Conservation (phyloP, 2,113 vertebrate species). For the Sprattus sprattus region DNA sequence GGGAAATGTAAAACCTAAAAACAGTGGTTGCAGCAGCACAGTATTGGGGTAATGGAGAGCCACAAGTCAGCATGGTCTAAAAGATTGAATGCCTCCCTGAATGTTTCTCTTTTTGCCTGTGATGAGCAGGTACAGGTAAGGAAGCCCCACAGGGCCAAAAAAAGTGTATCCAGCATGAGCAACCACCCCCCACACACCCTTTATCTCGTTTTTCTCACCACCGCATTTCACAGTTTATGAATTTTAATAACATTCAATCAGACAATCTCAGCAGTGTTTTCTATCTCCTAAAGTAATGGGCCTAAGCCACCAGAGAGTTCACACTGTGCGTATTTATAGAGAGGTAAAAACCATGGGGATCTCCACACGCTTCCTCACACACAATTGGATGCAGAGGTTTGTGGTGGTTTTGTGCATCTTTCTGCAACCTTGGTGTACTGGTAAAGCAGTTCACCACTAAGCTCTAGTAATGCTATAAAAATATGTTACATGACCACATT, state of each 20-base stretch:
- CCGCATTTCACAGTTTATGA: slow-evolving; percentile 57
- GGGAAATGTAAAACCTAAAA: background rate
- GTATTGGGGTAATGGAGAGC: background rate
- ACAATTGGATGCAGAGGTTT: background rate
- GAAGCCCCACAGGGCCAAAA: slow-evolving; percentile 35
- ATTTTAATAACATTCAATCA: slow-evolving; percentile 56
- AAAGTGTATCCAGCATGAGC: background rate
- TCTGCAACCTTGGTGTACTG: background rate
- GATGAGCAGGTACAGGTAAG: slow-evolving; percentile 27
- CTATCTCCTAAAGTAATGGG: slow-evolving; percentile 52
- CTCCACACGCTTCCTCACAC: slow-evolving; percentile 2
- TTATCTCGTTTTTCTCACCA: slow-evolving; percentile 23
- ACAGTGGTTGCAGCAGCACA: background rate
- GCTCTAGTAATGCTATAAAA: background rate
- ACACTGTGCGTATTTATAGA: slow-evolving; percentile 50
- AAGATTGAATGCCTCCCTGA: slow-evolving; percentile 21
- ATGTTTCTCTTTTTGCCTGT: background rate
- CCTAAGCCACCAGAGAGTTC: slow-evolving; percentile 47
- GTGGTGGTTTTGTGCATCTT: background rate
- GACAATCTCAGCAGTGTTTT: slow-evolving; percentile 41
- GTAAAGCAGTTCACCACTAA: background rate
- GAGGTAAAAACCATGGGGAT: slow-evolving; percentile 42
- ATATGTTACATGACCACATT: background rate
- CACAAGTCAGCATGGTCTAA: background rate
- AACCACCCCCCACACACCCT: background rate